Evolutionary conservation across 92 coral and sea anemone genomes (phyloP).

Genomic region (Metridium senile): DNA sequence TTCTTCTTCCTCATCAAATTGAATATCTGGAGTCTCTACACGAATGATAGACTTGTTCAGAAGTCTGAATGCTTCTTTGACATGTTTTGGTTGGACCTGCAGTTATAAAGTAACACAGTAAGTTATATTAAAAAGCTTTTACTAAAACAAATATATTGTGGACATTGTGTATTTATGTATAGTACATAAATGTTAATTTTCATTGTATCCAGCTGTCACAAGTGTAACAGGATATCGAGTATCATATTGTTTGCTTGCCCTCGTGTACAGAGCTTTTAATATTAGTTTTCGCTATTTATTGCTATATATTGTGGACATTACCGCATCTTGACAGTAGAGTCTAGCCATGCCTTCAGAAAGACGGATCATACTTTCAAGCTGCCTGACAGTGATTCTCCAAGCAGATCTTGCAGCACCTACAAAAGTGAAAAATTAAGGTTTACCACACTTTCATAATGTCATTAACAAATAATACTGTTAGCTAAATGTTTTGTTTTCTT

Average conservation of each 20-base stretch:
- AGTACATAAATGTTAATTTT: no score
- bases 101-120: background rate
- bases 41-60: slow-evolving; percentile 96
- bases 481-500: no score
- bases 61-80: slow-evolving; percentile 94
- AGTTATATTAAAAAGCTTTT: background rate
- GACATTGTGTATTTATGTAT: no score
- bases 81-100: slow-evolving; percentile 97
- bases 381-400: slow-evolving; percentile 99
- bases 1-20: slow-evolving; percentile 94
- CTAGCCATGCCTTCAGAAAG: slow-evolving; percentile 99
- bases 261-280: no score
- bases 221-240: no score
- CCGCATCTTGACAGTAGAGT: slow-evolving; percentile 92
- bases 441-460: no score
- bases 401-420: slow-evolving; percentile 90
- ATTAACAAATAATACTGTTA: no score
- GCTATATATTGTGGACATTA: slow-evolving; percentile 7
- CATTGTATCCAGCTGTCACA: no score
- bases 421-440: background rate
- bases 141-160: no score
- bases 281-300: no score
- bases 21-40: slow-evolving; percentile 98
- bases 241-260: no score
- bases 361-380: slow-evolving; percentile 98